Evolutionary conservation across 2,888 invertebrate species (phyloP).

Genomic region (Ophion ventricosus): DNA sequence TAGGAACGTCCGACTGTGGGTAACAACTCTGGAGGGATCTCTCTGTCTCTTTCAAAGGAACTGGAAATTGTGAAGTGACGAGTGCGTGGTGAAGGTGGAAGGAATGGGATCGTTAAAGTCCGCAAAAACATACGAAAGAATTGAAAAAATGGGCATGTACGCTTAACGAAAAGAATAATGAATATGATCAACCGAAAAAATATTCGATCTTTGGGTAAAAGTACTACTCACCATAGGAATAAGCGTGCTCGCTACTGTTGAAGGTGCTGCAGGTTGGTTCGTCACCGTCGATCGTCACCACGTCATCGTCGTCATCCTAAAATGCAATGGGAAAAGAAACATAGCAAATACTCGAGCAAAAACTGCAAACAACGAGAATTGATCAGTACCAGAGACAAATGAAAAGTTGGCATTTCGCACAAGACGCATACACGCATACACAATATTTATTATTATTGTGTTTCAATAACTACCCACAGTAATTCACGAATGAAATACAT

Average conservation of each 20-base stretch:
- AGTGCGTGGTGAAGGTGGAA: too few relatives aligned
- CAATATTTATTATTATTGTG: too few relatives aligned
- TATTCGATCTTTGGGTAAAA: not conserved
- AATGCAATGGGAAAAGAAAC: slow-evolving; percentile 47
- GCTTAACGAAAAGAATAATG: not conserved
- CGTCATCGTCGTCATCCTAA: slow-evolving; percentile 77
- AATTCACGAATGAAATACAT: too few relatives aligned
- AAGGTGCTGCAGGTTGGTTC: slow-evolving; percentile 81
- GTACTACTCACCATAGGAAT: slow-evolving; percentile 85
- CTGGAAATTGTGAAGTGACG: too few relatives aligned
- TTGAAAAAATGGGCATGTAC: not conserved
- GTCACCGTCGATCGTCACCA: slow-evolving; percentile 80
- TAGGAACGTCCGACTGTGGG: too few relatives aligned
- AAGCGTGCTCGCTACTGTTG: slow-evolving; percentile 90
- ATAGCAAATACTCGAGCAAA: not conserved
- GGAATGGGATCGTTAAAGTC: too few relatives aligned
- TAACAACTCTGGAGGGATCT: too few relatives aligned
- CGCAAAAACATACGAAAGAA: not conserved
- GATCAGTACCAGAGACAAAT: slow-evolving; percentile 16
- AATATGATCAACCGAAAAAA: not conserved
- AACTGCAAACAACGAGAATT: not conserved
- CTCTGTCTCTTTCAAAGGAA: too few relatives aligned
- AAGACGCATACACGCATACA: too few relatives aligned
- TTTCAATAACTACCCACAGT: too few relatives aligned
- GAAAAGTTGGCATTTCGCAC: not conserved